Base-by-base conservation (phyloP, 1,140 invertebrate genomes). In the Homalodisca vitripennis region DNA sequence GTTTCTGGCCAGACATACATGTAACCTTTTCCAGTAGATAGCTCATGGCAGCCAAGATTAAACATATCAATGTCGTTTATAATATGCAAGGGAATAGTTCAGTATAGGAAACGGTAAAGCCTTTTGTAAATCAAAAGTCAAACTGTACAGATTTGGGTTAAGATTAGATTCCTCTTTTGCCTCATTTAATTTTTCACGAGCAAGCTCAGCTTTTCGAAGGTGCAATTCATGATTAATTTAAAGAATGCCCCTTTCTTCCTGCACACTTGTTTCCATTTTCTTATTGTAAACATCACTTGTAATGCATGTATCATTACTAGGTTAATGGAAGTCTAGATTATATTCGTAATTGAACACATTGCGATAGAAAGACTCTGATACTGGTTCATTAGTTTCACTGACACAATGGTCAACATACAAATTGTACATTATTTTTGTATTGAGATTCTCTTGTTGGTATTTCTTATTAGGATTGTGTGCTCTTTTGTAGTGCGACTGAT, bases 1-100 rank as follows among this genome's bases (percentile, higher is more conserved):
- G 65, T 73, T 72, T 74, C 69, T 32, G 70, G 67, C 72, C 70
- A 75, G 24, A 75, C 64, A 29, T 75, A 74, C 74, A 75, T 74
- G 17, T 69, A 34, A 69, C n/a, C n/a, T n/a, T n/a, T n/a, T n/a
- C n/a, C n/a, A n/a, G n/a, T n/a, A n/a, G n/a, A n/a, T n/a, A n/a
- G 47, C 72, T 60, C 34, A 41, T 6, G 34, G 17, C 34, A 41
- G 17, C 34, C 34, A 41, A 41, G 34, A 17, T 41, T 41, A 41
- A 17, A 41, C 34, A 41, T 41, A 41, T 6, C 6, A 41, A 41
- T 41, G 6, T 17, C 34, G 6, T 41, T 41, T 41, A 17, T 41
- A 41, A 41, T 41, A 41, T 41, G 34, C 34, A 6, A 41, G 6
- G 34, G 34, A 41, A 41, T 17, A 41, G 17, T 6, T 41, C 34